phyloP scores from a whole-genome alignment of 2,113 vertebrate species.

The Rhinolophus sinicus region DNA sequence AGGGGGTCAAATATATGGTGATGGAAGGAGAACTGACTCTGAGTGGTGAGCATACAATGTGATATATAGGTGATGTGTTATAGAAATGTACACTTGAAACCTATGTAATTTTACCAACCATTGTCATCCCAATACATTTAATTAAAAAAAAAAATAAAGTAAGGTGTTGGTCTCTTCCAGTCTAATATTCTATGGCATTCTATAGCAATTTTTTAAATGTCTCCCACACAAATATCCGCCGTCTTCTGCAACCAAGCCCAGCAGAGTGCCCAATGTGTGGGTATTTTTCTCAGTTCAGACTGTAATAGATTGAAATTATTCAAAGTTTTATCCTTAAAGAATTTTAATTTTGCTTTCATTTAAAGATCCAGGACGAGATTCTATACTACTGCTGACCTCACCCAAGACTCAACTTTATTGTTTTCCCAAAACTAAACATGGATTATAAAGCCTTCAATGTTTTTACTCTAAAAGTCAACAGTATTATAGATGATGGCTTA shows the following conservation, averaged over 20 bases:
- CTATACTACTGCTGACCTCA: not conserved
- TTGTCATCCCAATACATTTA: no score
- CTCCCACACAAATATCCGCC: not conserved
- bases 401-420: not conserved
- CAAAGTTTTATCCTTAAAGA: conserved; percentile 1
- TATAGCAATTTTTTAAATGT: not conserved
- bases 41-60: no score
- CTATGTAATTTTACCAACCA: no score
- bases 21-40: no score
- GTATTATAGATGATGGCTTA: conserved; percentile 59
- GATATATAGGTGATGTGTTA: no score
- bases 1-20: no score
- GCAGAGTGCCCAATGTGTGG: not conserved
- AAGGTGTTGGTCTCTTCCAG: no score
- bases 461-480: conserved; percentile 64
- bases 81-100: no score
- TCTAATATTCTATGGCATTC: not conserved
- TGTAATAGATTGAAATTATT: not conserved
- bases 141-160: no score
- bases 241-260: not conserved
- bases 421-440: conserved; percentile 24
- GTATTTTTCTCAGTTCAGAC: not conserved
- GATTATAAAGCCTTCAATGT: conserved; percentile 38
- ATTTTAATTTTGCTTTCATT: conserved; percentile 56
- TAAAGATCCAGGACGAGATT: conserved; percentile 11